Conservation (phyloP, 1,140 invertebrate genomes). For the Augochlora pura region DNA sequence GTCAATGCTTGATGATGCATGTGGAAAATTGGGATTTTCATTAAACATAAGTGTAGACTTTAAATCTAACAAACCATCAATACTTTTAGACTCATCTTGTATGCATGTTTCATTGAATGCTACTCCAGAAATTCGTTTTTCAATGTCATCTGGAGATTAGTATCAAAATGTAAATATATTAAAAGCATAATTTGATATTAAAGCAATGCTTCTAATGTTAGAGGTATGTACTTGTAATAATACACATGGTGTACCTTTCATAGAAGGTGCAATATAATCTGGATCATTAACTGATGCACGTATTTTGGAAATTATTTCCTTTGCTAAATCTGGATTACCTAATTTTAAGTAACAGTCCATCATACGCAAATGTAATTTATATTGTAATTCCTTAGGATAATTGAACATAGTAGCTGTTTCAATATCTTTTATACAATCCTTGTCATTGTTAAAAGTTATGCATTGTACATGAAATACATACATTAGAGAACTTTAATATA, state of each 20-base stretch:
- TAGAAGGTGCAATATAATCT: conserved; percentile 49
- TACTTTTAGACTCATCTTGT: conserved; percentile 8
- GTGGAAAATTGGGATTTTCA: conserved; percentile 69
- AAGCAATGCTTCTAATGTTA: too few species aligned
- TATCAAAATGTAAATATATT: conserved; percentile 14
- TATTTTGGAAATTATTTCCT: conserved; percentile 63
- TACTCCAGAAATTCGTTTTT: conserved; percentile 47
- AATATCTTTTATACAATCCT: conserved; percentile 78
- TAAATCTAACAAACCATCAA: conserved; percentile 21
- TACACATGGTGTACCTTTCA: conserved; percentile 7
- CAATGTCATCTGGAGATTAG: conserved; percentile 40
- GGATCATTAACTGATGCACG: conserved; percentile 59
- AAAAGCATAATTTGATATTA: background rate
- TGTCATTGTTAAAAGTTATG: conserved; percentile 11
- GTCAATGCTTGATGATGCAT: conserved; percentile 69
- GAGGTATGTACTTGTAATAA: too few species aligned
- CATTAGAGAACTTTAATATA: background rate
- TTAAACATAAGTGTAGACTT: conserved; percentile 57
- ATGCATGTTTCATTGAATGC: background rate
- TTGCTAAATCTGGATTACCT: conserved; percentile 62
- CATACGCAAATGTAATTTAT: conserved; percentile 75
- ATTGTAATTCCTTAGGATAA: conserved; percentile 71
- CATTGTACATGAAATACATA: conserved; percentile 7
- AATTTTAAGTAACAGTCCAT: conserved; percentile 72
- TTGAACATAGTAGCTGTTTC: conserved; percentile 70